Base-by-base conservation (phyloP, 2,113 vertebrate genomes). In the Rhinolophus ferrumequinum region DNA sequence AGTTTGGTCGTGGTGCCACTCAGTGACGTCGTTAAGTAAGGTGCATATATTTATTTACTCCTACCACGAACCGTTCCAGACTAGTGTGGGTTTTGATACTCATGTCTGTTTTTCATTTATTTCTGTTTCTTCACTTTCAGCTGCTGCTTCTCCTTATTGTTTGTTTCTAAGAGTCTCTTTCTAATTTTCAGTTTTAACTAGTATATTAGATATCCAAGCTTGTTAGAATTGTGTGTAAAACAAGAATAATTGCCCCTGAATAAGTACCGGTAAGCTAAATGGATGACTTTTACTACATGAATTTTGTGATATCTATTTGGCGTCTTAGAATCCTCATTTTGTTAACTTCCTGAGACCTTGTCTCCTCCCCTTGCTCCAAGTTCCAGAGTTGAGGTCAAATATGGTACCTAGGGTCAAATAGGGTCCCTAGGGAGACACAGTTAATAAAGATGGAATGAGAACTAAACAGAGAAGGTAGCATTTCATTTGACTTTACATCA, bases 51-150 rank as follows among this genome's bases (percentile, higher is more conserved):
- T 69, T 54, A 38, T 93, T 81, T 41, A 41, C 41, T 72, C 66
- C 41, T 22, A 38, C n/a, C 5, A 21, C 60, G 58, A 93, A 10
- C 22, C 58, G 24, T 33, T 81, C 58, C 67, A 91, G 92, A 76
- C 30, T n/a, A 60, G 33, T 35, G 11, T 88, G 64, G 41, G 41
- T 64, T 90, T 89, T 84, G 22, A 38, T 88, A 52, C 15, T 70
- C 24, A 6, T 0, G 64, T 85, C 64, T 90, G 64, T 44, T 90
- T 91, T 95, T 88, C 54, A 91, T 77, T 95, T 92, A 75, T 94
- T 82, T 93, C 26, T 30, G 26, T 93, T 79, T 83, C 76, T 92
- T 86, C 69, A 13, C 90, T 95, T 88, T 92, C 26, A 90, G n/a
- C 64, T 77, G 18, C 64, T 92, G 28, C 33, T 93, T 79, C 41